Evolutionary conservation across 2,888 invertebrate species (phyloP).

Genomic region (Branchellion lobata): DNA sequence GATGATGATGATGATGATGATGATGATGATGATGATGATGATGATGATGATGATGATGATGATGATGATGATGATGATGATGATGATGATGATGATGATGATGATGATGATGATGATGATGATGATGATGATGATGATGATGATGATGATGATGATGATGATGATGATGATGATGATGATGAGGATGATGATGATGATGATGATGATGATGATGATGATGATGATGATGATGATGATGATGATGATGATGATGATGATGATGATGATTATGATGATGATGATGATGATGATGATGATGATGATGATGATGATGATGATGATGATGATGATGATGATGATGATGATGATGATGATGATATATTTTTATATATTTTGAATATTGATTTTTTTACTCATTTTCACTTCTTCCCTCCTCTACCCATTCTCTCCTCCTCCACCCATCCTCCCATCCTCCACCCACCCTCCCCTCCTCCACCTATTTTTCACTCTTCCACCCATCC

Average conservation of each 20-base stretch:
- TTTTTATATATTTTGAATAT: too few relatives aligned
- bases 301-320: neutral
- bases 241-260: neutral
- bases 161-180: constrained; percentile 9
- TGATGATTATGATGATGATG: neutral
- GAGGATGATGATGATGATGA: constrained; percentile 29
- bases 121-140: constrained; percentile 29
- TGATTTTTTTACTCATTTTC: too few relatives aligned
- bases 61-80: too few relatives aligned
- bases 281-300: neutral
- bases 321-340: neutral
- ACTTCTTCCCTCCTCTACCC: too few relatives aligned
- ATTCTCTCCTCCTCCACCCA: too few relatives aligned
- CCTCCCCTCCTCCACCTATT: too few relatives aligned
- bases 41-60: too few relatives aligned
- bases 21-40: too few relatives aligned
- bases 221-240: constrained; percentile 12
- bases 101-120: constrained; percentile 9
- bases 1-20: too few relatives aligned
- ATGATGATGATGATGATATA: too few relatives aligned
- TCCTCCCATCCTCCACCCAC: too few relatives aligned
- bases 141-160: constrained; percentile 11
- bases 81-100: neutral
- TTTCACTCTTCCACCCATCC: neutral
- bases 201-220: constrained; percentile 18